Percentiles rank a stretch among this genome's conserved stretches.
Conservation (phyloP, 2,888 invertebrate genomes). For the Calameuta idolon region DNA sequence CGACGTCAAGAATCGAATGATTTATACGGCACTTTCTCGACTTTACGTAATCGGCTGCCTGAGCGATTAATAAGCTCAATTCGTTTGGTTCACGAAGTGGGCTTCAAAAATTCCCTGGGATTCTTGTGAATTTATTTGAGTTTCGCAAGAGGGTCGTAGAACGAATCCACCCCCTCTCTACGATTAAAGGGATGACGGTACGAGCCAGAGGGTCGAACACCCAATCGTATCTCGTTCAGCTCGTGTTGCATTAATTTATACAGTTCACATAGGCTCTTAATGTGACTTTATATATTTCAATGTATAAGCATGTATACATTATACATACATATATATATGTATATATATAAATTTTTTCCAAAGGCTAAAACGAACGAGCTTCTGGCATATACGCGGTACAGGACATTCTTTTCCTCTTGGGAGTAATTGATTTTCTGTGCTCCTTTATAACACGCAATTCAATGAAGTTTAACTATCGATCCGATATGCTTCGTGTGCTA, state of each 20-base stretch:
- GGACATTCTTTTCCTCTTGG: slow-evolving; percentile 15
- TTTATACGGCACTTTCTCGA: not conserved
- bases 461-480: slow-evolving; percentile 22
- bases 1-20: not conserved
- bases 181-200: not conserved
- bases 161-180: not conserved
- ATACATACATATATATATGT: too few relatives aligned
- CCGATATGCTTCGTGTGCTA: slow-evolving; percentile 19
- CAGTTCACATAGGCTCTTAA: not conserved
- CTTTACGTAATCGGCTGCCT: not conserved
- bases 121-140: not conserved
- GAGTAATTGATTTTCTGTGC: slow-evolving; percentile 46
- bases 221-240: not conserved
- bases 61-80: slow-evolving; percentile 3
- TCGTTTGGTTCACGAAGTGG: not conserved
- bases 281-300: not conserved
- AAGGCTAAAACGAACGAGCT: not conserved
- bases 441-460: slow-evolving; percentile 32
- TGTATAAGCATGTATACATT: not conserved
- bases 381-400: not conserved
- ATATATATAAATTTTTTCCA: not conserved
- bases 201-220: not conserved
- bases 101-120: not conserved
- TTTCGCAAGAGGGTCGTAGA: slow-evolving; percentile 3
- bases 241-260: slow-evolving; percentile 2